A percentile compares a stretch with the other conserved stretches of the same genome.
Evolutionary conservation across 2,888 invertebrate genomes (phyloP).

Genomic region (Sarcophaga subvicina): DNA sequence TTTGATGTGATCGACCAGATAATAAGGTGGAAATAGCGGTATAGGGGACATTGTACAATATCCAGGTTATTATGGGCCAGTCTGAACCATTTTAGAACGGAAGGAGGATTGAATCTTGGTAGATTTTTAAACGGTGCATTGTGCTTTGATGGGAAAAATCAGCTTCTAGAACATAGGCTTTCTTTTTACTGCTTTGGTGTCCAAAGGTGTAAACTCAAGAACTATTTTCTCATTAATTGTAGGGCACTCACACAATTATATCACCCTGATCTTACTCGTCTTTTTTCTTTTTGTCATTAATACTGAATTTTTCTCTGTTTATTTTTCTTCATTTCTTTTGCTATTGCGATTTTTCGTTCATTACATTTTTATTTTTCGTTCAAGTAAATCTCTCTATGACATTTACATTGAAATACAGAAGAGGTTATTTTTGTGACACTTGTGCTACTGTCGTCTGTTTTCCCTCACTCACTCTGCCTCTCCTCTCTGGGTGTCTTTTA

Average conservation of each 20-base stretch:
- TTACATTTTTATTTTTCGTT: not conserved
- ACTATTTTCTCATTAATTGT: not conserved
- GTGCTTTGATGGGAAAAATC: too few relatives aligned
- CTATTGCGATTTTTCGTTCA: not conserved
- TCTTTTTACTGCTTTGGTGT: too few relatives aligned
- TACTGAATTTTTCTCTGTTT: not conserved
- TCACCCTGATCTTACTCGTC: not conserved
- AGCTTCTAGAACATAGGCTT: too few relatives aligned
- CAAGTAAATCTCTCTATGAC: conserved; percentile 28
- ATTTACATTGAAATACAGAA: conserved; percentile 59
- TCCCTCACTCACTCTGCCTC: not conserved
- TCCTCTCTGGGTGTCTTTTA: not conserved
- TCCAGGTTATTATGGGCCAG: too few relatives aligned
- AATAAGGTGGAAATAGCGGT: too few relatives aligned
- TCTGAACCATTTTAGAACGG: too few relatives aligned
- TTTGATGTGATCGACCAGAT: too few relatives aligned
- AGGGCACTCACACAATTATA: not conserved
- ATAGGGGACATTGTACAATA: too few relatives aligned
- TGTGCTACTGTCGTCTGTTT: conserved; percentile 7
- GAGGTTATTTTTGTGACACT: conserved; percentile 48
- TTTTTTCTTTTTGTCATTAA: not conserved
- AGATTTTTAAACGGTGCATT: too few relatives aligned
- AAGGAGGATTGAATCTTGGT: too few relatives aligned
- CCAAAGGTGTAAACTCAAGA: not conserved
- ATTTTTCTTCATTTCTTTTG: conserved; percentile 18